Evolutionary conservation across 1,140 invertebrate genomes (phyloP), one percentile per base, ranked within the genome.

Genomic region (Rhyacophila brunnea): DNA sequence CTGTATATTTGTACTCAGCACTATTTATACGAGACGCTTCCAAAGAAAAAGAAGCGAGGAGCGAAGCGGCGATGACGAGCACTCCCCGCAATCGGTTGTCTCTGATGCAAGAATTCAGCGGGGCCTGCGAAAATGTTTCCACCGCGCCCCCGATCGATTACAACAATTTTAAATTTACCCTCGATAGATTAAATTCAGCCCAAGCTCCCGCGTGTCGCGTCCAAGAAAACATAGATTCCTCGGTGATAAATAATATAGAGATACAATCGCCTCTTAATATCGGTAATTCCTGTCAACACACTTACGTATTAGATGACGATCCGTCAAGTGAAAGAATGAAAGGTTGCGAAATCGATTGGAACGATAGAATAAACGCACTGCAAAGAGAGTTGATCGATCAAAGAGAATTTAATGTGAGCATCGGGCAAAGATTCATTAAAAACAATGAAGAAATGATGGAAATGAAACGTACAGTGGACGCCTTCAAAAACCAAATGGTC

Each of bases 81-180:
- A 58, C 55, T 13, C 55, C 55, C 19, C 14, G 47, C 11, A 58
- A 58, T 32, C n/a, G 44, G 9, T 17, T 50, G 1, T 58, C 55
- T 44, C 15, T 58, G n/a, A 50, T 49, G 55, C 36, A 50, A 34
- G 55, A 58, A 58, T 28, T 58, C 35, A 14, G 2, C 17, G 2
- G 13, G 5, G 15, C n/a, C 23, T 28, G 23, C 23, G 23, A 9
- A 9, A 28, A 28, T 9, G 19, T 2, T 4, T 32, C 38, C 2
- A 13, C 6, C 19, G 34, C 42, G 4, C 10, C 32, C 6, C 34
- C 40, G 3, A 44, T 42, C 13, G 44, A 34, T 7, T 54, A 54
- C 32, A 9, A 45, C 9, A 15, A 54, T 35, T 54, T 54, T 17
- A 34, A 52, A 28, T 52, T 23, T 23, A 32, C 36, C 10, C 23